A percentile compares a stretch with the other conserved stretches of the same genome.
These are phyloP conservation scores for Apoderus coryli DNA, from an alignment of 2,888 invertebrate genomes.

Conservation along the genomic window DNA sequence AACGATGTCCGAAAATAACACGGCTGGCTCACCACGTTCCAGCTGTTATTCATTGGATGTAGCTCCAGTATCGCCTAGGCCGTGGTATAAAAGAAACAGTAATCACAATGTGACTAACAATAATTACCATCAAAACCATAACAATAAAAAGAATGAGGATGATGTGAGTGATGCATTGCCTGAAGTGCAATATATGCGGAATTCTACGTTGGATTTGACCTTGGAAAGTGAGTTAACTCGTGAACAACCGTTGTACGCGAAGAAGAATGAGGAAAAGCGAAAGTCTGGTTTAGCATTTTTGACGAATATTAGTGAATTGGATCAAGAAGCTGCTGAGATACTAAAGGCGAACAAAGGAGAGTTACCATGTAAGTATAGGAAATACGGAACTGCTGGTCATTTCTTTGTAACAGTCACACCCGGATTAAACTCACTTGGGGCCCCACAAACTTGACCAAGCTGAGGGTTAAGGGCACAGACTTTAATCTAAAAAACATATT, in stretches of 20 bases:
- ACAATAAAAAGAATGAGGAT: slow-evolving; percentile 18
- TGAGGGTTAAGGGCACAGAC: slow-evolving; percentile 1
- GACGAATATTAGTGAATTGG: slow-evolving; percentile 65
- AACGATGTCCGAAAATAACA: slow-evolving; percentile 9
- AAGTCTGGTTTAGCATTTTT: slow-evolving; percentile 45
- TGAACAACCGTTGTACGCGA: slow-evolving; percentile 14
- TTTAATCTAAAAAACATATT: too few species aligned
- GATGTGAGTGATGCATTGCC: slow-evolving; percentile 30
- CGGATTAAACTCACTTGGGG: too few species aligned
- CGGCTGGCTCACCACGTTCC: slow-evolving; percentile 17
- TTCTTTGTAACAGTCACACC: too few species aligned
- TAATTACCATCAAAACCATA: slow-evolving; percentile 24
- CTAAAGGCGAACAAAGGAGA: slow-evolving; percentile 36
- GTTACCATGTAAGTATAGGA: too few species aligned
- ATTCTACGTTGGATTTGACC: slow-evolving; percentile 27
- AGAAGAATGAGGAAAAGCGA: slow-evolving; percentile 35
- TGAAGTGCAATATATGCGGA: slow-evolving; percentile 42
- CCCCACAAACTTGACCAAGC: too few species aligned
- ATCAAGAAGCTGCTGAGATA: slow-evolving; percentile 64
- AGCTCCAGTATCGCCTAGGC: slow-evolving; percentile 39
- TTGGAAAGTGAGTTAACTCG: slow-evolving; percentile 16
- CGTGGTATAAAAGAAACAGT: slow-evolving; percentile 49
- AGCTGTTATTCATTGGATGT: slow-evolving; percentile 25
- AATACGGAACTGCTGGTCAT: too few species aligned
- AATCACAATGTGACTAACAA: slow-evolving; percentile 23